Evolutionary conservation across 2,113 vertebrate genomes (phyloP).

Genomic region (Notothenia coriiceps): DNA sequence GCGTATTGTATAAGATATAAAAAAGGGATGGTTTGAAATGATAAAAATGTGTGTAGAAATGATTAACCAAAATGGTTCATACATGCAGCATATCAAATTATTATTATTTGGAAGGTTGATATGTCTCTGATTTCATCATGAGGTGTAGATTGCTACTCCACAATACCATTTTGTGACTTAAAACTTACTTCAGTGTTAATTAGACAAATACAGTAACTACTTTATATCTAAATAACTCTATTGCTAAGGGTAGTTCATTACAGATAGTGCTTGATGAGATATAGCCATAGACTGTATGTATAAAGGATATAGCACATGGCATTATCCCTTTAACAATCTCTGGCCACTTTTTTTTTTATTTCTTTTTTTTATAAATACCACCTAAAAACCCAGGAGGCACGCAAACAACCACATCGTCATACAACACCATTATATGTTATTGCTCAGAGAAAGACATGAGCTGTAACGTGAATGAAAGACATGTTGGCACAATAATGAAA

Average conservation of each 20-base stretch:
- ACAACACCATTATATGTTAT: constrained; percentile 4
- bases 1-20: neutral
- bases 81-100: constrained; percentile 14
- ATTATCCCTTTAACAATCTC: constrained; percentile 10
- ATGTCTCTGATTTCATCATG: neutral
- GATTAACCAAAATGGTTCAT: neutral
- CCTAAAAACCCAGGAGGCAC: neutral
- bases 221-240: neutral
- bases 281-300: neutral
- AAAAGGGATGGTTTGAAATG: neutral
- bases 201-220: neutral
- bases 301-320: neutral
- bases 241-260: constrained; percentile 1
- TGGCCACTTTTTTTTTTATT: neutral
- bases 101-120: neutral
- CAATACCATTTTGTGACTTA: neutral
- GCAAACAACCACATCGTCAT: constrained; percentile 12
- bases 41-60: constrained; percentile 10
- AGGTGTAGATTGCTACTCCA: neutral
- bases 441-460: constrained; percentile 17
- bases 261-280: constrained; percentile 11
- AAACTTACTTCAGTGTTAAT: neutral
- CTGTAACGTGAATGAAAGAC: neutral
- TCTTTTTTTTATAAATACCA: neutral
- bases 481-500: constrained; percentile 1